A percentile compares a stretch with the other conserved stretches of the same genome.
Evolutionary conservation across 2,113 vertebrate genomes (phyloP).

Genomic region (Prionailurus viverrinus): DNA sequence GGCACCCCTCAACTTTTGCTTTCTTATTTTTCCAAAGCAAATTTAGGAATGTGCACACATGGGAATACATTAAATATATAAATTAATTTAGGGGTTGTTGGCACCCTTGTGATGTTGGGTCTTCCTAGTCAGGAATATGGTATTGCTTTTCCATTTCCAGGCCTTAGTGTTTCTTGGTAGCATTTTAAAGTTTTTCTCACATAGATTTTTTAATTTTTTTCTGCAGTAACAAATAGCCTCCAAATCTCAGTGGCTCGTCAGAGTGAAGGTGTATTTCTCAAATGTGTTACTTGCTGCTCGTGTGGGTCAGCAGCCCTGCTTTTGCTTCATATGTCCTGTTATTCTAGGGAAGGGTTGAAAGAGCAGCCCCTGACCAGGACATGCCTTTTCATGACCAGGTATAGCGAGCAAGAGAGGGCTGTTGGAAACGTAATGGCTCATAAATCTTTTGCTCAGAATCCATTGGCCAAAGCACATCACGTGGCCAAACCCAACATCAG

Average conservation of each 20-base stretch:
- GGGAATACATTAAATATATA: background rate
- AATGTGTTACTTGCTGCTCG: background rate
- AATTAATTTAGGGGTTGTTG: background rate
- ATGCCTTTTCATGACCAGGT: background rate
- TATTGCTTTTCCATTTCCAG: background rate
- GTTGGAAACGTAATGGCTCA: background rate
- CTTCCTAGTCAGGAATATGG: background rate
- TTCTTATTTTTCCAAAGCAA: conserved; percentile 40
- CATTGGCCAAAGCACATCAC: background rate
- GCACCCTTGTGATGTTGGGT: background rate
- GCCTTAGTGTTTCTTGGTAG: background rate
- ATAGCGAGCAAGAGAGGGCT: background rate
- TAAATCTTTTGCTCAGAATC: background rate
- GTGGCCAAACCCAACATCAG: background rate
- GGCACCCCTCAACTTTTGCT: background rate
- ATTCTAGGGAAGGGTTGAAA: background rate
- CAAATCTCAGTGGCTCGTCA: background rate
- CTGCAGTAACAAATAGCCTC: background rate
- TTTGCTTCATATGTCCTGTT: background rate
- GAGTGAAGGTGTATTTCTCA: background rate
- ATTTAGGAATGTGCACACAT: background rate
- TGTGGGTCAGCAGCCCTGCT: background rate
- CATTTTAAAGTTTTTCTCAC: background rate
- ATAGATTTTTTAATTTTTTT: background rate
- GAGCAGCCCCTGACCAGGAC: background rate